Percentiles rank a stretch among this genome's conserved stretches.
phyloP scores from a whole-genome alignment of 2,113 vertebrate species.

The Lamprotornis superbus region DNA sequence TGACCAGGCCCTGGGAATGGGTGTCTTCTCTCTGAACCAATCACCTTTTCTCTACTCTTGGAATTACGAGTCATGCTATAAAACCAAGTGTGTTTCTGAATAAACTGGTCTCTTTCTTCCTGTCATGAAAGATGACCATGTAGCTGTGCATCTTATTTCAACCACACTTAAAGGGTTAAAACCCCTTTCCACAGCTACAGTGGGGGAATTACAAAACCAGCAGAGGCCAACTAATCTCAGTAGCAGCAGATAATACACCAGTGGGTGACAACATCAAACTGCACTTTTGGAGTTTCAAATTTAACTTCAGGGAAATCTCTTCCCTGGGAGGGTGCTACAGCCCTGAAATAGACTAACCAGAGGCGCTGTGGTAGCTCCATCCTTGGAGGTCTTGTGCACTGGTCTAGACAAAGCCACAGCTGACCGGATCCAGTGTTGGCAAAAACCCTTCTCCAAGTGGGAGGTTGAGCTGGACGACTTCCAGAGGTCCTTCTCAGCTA shows the following conservation, averaged over 20 bases:
- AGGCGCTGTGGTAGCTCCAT: not conserved
- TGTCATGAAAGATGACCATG: too few species aligned
- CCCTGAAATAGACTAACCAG: not conserved
- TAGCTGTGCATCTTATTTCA: too few species aligned
- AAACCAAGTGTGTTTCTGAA: too few species aligned
- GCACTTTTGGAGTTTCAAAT: not conserved
- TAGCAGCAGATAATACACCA: not conserved
- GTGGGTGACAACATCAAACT: not conserved
- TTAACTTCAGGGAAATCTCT: not conserved
- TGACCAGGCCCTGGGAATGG: too few species aligned
- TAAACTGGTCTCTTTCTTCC: too few species aligned
- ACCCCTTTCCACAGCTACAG: too few species aligned
- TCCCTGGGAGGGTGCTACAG: not conserved
- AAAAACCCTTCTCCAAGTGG: not conserved
- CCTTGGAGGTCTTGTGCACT: not conserved
- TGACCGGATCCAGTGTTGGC: constrained; percentile 4
- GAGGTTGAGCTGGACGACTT: constrained; percentile 21
- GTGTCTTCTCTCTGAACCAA: too few species aligned
- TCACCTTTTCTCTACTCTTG: too few species aligned
- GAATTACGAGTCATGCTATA: too few species aligned
- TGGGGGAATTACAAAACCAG: not conserved
- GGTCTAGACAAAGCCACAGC: constrained; percentile 39
- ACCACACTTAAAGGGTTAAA: too few species aligned
- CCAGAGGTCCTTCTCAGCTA: constrained; percentile 11
- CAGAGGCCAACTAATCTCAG: not conserved